These are phyloP conservation scores for Rhinoptilus africanus DNA, from an alignment of 2,113 vertebrate genomes.

Conservation along the genomic window DNA sequence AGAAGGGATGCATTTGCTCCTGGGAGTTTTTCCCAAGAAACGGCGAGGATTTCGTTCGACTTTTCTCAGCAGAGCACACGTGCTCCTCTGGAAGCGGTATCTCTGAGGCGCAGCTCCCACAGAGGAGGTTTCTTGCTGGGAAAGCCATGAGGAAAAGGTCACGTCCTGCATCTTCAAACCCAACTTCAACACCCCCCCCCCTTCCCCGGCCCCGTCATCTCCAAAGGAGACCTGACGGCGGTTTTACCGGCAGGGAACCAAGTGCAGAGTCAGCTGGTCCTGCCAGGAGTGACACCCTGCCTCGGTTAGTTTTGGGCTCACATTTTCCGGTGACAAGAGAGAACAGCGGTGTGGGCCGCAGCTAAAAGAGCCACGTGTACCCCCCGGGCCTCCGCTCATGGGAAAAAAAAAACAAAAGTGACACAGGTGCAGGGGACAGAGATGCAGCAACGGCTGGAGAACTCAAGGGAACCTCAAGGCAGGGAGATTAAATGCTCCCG, in stretches of 20 bases:
- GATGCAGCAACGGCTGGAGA: fast-evolving
- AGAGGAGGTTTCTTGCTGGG: background rate
- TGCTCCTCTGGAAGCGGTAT: background rate
- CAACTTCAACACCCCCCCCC: background rate
- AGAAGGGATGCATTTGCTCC: background rate
- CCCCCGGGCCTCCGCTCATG: fast-evolving
- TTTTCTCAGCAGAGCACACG: background rate
- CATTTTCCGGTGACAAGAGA: background rate
- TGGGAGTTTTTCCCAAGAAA: background rate
- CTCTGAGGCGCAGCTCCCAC: background rate
- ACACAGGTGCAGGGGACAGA: background rate
- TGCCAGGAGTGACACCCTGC: background rate
- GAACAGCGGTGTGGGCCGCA: background rate
- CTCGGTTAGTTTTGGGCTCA: background rate
- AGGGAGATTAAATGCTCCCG: background rate
- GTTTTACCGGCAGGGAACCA: background rate
- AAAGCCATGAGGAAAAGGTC: background rate
- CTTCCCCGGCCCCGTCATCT: fast-evolving
- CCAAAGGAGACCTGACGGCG: background rate
- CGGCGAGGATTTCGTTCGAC: fast-evolving
- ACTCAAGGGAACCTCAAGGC: background rate
- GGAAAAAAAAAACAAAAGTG: background rate
- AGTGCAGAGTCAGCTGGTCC: background rate
- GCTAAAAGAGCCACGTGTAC: background rate
- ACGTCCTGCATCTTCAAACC: background rate